Percentiles rank a stretch among this genome's conserved stretches.
These are phyloP conservation scores for Sebastes umbrosus DNA, from an alignment of 2,797 vertebrate genomes.

Conservation along the genomic window DNA sequence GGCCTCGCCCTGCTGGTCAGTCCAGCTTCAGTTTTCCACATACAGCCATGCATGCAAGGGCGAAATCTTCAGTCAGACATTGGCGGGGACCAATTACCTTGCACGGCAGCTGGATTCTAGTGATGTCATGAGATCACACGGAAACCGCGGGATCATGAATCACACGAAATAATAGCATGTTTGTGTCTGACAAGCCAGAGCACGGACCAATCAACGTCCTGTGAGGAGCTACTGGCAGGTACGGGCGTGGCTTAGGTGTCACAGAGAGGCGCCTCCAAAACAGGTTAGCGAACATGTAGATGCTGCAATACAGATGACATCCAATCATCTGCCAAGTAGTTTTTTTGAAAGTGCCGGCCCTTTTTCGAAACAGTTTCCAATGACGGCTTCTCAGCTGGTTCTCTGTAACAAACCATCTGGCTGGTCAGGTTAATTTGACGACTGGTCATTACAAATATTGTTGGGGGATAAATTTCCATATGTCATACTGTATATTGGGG, in stretches of 20 bases:
- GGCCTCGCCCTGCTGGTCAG: neutral
- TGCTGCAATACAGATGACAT: neutral
- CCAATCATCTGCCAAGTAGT: too few relatives aligned
- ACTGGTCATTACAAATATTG: neutral
- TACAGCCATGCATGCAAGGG: neutral
- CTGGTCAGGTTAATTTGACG: neutral
- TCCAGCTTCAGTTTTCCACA: constrained; percentile 7
- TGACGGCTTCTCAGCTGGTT: too few relatives aligned
- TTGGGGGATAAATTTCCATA: neutral
- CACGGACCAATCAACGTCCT: too few relatives aligned
- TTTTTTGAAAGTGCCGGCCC: too few relatives aligned
- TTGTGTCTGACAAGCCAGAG: neutral
- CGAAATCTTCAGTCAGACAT: neutral
- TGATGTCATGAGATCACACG: neutral
- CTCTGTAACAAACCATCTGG: neutral
- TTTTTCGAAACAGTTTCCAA: too few relatives aligned
- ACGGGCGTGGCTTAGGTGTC: too few relatives aligned
- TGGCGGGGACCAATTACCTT: neutral
- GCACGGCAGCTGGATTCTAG: neutral
- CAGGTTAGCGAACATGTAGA: neutral
- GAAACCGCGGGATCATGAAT: neutral
- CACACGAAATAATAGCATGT: neutral
- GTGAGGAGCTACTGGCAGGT: too few relatives aligned
- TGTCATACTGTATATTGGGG: neutral
- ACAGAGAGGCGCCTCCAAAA: neutral